Base-by-base conservation (phyloP, 2,888 invertebrate species). In the Erannis defoliaria region DNA sequence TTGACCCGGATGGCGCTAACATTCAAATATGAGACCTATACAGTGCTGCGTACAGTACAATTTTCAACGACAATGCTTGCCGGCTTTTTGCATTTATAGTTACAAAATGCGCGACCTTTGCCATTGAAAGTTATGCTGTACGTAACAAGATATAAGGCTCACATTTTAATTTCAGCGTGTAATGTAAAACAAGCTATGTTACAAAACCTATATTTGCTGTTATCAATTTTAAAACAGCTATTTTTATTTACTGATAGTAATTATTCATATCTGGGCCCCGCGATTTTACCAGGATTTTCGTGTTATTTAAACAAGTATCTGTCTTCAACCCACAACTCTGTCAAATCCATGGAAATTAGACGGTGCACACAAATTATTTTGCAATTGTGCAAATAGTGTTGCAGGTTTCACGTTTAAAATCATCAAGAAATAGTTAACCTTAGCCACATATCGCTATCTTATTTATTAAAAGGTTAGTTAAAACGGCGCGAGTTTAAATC, bases 131-230 rank as follows among this genome's bases (percentile, higher is more conserved):
- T 21, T 21, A 1, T n/a, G 1, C n/a, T 23, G n/a, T 23, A 45
- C 26, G 3, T 10, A 8, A 8, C 8, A 45, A 8, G 12, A 19
- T 8, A 46, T 9, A 31, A 10, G 18, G 18, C 8, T 31, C 19
- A 46, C 10, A 2, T 31, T 33, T 29, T 10, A 5, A 16, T 23
- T n/a, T 21, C 23, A 45, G 16, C 18, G 46, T 12, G 45, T 16
- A 16, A 19, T 19, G 2, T 18, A n/a, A 46, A 31, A 46, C 18
- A 33, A 19, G 31, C 46, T 46, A 48, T 55, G 26, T 75, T 82
- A 84, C 80, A 85, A 82, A 85, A 85, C 82, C 68, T 71, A 82
- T 59, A 70, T 69, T 67, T 70, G 80, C 75, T 64, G 73, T 71
- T 73, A 68, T 71, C 68, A 76, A 76, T 68, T 72, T 73, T 75